Evolutionary conservation across 2,113 vertebrate genomes (phyloP).

Genomic region (Pachypanchax playfairii): DNA sequence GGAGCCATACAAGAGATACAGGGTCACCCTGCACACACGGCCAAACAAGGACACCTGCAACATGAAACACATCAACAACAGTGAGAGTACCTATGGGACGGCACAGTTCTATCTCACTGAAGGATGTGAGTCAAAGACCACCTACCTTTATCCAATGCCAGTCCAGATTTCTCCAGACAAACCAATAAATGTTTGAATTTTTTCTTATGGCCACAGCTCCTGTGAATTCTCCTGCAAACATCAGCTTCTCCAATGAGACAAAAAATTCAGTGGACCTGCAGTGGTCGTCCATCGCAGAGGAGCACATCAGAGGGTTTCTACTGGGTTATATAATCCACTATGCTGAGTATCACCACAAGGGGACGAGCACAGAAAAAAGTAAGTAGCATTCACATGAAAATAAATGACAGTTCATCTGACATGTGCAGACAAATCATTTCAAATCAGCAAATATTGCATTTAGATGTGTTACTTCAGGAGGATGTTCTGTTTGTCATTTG

Average conservation of each 20-base stretch:
- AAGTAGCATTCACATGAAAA: constrained; percentile 7
- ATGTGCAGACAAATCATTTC: background rate
- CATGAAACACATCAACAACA: constrained; percentile 68
- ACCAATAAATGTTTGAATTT: background rate
- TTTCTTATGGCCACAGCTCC: constrained; percentile 74
- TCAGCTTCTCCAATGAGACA: constrained; percentile 71
- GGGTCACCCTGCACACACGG: constrained; percentile 67
- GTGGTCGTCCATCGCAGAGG: constrained; percentile 78
- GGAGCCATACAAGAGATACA: constrained; percentile 75
- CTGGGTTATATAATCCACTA: constrained; percentile 80
- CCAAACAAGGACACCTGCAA: constrained; percentile 69
- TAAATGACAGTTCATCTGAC: background rate
- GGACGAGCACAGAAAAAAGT: constrained; percentile 45
- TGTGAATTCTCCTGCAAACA: constrained; percentile 71
- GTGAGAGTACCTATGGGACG: constrained; percentile 75
- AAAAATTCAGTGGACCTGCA: constrained; percentile 74
- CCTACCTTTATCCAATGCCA: background rate
- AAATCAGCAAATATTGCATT: too few species aligned
- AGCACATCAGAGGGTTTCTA: constrained; percentile 82
- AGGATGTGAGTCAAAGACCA: constrained; percentile 77
- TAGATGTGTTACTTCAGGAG: background rate
- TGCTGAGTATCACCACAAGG: constrained; percentile 27
- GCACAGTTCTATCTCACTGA: constrained; percentile 73
- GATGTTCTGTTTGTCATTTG: constrained; percentile 1
- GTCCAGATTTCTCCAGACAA: background rate